A percentile compares a stretch with the other conserved stretches of the same genome.
Evolutionary conservation across 2,888 invertebrate species (phyloP).

Genomic region (Noctua janthina): DNA sequence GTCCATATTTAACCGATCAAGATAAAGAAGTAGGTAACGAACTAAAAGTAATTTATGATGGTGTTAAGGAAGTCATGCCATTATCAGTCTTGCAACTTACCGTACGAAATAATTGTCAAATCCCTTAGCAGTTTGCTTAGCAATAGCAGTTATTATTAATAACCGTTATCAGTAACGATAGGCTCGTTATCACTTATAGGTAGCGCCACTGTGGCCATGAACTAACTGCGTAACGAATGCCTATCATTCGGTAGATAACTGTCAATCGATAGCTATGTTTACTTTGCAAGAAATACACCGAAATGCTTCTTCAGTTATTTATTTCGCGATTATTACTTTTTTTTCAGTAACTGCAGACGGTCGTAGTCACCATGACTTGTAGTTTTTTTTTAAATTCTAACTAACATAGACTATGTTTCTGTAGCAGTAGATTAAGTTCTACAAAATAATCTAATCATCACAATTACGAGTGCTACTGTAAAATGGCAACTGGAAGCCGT

Average conservation of each 20-base stretch:
- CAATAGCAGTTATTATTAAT: conserved; percentile 47
- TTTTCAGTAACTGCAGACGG: neutral
- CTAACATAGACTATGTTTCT: neutral
- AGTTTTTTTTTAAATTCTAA: neutral
- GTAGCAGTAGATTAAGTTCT: conserved; percentile 2
- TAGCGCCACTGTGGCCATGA: conserved; percentile 59
- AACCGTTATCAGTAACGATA: conserved; percentile 49
- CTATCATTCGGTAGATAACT: conserved; percentile 45
- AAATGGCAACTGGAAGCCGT: too few species aligned
- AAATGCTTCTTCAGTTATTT: conserved; percentile 43
- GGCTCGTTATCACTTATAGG: conserved; percentile 55
- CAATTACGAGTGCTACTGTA: neutral
- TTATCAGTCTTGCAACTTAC: neutral
- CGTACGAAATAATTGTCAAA: neutral
- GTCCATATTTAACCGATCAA: neutral
- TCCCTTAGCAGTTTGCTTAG: conserved; percentile 19
- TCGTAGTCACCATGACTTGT: conserved; percentile 15
- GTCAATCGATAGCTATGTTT: conserved; percentile 43
- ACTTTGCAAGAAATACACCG: conserved; percentile 40
- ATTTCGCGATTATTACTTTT: conserved; percentile 10
- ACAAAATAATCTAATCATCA: neutral
- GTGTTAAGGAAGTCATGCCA: neutral
- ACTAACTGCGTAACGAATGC: conserved; percentile 44
- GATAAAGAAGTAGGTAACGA: neutral
- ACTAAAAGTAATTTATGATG: neutral